These are phyloP conservation scores for Melipona bicolor DNA, from an alignment of 2,888 invertebrate genomes.

Conservation along the genomic window DNA sequence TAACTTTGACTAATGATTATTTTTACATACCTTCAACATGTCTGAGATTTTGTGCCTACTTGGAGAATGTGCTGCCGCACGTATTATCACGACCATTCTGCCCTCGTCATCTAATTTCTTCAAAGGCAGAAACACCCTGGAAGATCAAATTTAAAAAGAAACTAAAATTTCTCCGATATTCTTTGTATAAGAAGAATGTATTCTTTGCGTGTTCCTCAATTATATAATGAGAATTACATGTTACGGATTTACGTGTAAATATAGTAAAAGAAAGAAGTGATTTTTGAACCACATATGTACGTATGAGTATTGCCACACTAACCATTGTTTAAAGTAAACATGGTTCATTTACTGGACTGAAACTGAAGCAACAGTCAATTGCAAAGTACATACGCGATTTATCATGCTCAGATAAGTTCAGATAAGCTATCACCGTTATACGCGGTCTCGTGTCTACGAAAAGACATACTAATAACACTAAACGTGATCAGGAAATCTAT, in stretches of 20 bases:
- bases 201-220: neutral
- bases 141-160: neutral
- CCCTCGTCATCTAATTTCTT: constrained; percentile 85
- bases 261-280: neutral
- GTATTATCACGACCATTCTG: constrained; percentile 86
- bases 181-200: no score
- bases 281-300: neutral
- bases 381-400: constrained; percentile 2
- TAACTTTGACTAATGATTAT: neutral
- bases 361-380: neutral
- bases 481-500: neutral
- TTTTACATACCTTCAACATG: constrained; percentile 85
- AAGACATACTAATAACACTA: neutral
- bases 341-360: neutral
- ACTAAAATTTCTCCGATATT: neutral
- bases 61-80: constrained; percentile 87
- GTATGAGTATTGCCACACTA: neutral
- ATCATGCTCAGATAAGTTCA: neutral
- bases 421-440: neutral
- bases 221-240: neutral
- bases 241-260: neutral
- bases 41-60: constrained; percentile 86
- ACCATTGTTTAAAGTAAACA: neutral
- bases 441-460: neutral
- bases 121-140: constrained; percentile 86